Percentiles rank a stretch among this genome's conserved stretches.
phyloP scores from a whole-genome alignment of 2,888 invertebrate species.

The Monopis laevigella region DNA sequence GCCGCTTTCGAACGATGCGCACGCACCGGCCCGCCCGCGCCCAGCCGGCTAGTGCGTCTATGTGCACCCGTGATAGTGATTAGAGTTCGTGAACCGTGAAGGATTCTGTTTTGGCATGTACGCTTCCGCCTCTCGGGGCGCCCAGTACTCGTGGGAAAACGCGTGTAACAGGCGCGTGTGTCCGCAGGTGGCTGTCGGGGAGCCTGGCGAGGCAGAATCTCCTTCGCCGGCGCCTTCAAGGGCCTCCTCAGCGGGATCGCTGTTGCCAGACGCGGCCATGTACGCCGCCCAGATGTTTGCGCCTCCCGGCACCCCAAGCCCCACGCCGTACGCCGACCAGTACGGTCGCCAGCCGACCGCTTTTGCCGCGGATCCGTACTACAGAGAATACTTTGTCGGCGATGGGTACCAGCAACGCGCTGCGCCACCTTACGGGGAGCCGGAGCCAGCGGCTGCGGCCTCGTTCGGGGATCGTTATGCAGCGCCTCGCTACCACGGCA shows the following conservation, averaged over 20 bases:
- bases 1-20: slow-evolving; percentile 65
- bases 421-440: slow-evolving; percentile 65
- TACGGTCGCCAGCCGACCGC: slow-evolving; percentile 63
- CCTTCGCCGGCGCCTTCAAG: slow-evolving; percentile 72
- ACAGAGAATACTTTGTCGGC: slow-evolving; percentile 81
- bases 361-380: slow-evolving; percentile 79
- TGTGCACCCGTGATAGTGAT: slow-evolving; percentile 35
- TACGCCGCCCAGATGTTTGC: slow-evolving; percentile 77
- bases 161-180: slow-evolving; percentile 73
- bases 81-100: slow-evolving; percentile 56
- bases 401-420: slow-evolving; percentile 70
- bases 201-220: slow-evolving; percentile 69
- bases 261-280: slow-evolving; percentile 72
- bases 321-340: slow-evolving; percentile 68
- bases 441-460: slow-evolving; percentile 67
- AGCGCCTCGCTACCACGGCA: slow-evolving; percentile 75
- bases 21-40: slow-evolving; percentile 71
- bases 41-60: slow-evolving; percentile 54
- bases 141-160: slow-evolving; percentile 67
- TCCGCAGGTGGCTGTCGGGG: slow-evolving; percentile 67
- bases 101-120: slow-evolving; percentile 56
- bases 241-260: slow-evolving; percentile 64
- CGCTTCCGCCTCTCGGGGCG: slow-evolving; percentile 70
- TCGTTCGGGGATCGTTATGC: slow-evolving; percentile 76
- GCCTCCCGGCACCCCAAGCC: slow-evolving; percentile 73